Percentiles rank a stretch among this genome's conserved stretches.
phyloP scores from a whole-genome alignment of 1,140 invertebrate genomes.

The Drosophila bipectinata region DNA sequence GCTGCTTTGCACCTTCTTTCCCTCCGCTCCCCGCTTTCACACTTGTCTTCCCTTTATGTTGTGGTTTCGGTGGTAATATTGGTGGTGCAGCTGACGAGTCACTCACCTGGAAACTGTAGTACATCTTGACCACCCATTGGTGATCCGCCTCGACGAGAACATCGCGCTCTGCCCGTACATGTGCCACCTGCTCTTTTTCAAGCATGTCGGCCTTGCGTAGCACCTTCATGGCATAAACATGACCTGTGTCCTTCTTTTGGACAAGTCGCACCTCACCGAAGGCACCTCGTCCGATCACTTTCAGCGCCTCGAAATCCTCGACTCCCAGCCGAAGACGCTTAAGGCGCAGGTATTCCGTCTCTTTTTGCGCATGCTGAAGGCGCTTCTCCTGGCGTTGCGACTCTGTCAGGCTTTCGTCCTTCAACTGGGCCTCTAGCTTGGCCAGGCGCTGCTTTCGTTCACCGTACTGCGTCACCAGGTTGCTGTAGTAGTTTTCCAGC shows the following conservation, averaged over 20 bases:
- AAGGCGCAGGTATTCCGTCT: slow-evolving; percentile 98
- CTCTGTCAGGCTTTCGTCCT: slow-evolving; percentile 95
- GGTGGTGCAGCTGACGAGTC: slow-evolving; percentile 8
- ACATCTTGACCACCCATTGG: slow-evolving; percentile 99
- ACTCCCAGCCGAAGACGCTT: slow-evolving; percentile 98
- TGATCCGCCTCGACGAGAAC: slow-evolving; percentile 99
- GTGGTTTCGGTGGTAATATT: slow-evolving; percentile 11
- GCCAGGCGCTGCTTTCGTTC: slow-evolving; percentile 97
- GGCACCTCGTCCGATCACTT: slow-evolving; percentile 97
- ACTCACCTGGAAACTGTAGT: slow-evolving; percentile 96
- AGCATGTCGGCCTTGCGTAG: slow-evolving; percentile 99
- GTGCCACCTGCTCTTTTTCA: slow-evolving; percentile 99
- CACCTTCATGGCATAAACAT: slow-evolving; percentile 99
- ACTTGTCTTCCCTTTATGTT: background rate
- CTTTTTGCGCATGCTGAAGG: slow-evolving; percentile 97
- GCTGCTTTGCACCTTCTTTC: slow-evolving; percentile 2
- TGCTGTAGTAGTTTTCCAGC: slow-evolving; percentile 99
- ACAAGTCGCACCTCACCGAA: slow-evolving; percentile 99
- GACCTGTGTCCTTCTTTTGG: slow-evolving; percentile 99
- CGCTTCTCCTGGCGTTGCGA: slow-evolving; percentile 94
- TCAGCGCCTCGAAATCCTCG: slow-evolving; percentile 99
- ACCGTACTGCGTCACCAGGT: slow-evolving; percentile 98
- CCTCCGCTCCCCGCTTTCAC: background rate
- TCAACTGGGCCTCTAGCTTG: slow-evolving; percentile 96
- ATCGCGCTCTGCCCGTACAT: slow-evolving; percentile 99